Evolutionary conservation across 1,140 invertebrate genomes (phyloP), one percentile per base, ranked within the genome.

Genomic region (Aphelenchoides besseyi): DNA sequence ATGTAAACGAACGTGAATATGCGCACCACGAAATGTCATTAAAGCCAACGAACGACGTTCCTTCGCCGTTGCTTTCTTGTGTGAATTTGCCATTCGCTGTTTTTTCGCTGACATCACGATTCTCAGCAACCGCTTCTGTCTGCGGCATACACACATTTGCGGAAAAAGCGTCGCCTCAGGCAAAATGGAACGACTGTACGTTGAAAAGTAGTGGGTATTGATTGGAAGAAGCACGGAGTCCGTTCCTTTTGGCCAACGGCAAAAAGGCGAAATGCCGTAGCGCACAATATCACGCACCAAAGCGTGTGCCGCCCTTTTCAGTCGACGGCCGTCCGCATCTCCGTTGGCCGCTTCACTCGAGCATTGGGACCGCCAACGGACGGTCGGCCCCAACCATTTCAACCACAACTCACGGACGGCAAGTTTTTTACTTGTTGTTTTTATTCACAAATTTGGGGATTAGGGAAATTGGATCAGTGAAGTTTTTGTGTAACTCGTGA

Each of bases 301-400:
- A 48, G 41, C 41, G 41, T 48, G 41, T 48, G 41, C 41, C 41
- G 41, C 41, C 41, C 41, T 12, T 23, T 23, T 23, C 41, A 23
- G 12, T 23, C 41, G 41, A 16, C 41, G 41, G 41, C 41, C 41
- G 41, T 23, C 41, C 41, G 41, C 41, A 12, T 23, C 41, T 48
- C 41, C 41, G 41, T 23, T 23, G 41, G 12, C 41, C 41, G 41
- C 41, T 33, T 59, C 55, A 59, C 55, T 59, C 18, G 55, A 59
- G 18, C 55, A 59, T 59, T 59, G 55, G 55, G 55, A 5, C 55
- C 18, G 55, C 55, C 55, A 33, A 12, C 5, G 26, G 55, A 59
- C 5, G 55, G 55, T 48, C 55, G 55, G 18, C 55, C 55, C 55
- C 5, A 59, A 5, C 5, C 55, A 8, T n/a, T n/a, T n/a, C 5